Percentiles rank a stretch among this genome's conserved stretches.
phyloP scores from a whole-genome alignment of 2,888 invertebrate species.

The Parnassius glacialis region DNA sequence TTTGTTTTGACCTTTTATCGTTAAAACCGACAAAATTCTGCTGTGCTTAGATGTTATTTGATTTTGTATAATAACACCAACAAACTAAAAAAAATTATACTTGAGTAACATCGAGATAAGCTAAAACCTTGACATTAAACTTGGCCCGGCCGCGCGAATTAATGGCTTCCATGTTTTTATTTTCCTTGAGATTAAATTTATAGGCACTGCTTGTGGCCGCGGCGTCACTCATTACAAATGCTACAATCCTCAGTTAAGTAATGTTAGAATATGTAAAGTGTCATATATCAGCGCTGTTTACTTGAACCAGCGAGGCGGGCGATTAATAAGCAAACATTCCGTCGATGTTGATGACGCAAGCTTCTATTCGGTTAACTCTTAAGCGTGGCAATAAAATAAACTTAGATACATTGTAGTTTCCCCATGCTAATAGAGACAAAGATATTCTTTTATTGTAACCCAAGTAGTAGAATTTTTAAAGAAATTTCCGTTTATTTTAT shows the following conservation, averaged over 20 bases:
- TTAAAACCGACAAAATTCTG: slow-evolving; percentile 40
- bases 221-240: slow-evolving; percentile 76
- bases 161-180: slow-evolving; percentile 81
- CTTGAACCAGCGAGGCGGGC: slow-evolving; percentile 47
- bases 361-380: slow-evolving; percentile 37
- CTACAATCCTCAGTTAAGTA: slow-evolving; percentile 62
- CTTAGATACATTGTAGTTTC: slow-evolving; percentile 18
- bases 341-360: slow-evolving; percentile 51
- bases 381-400: slow-evolving; percentile 28
- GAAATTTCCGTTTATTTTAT: slow-evolving; percentile 23
- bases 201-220: slow-evolving; percentile 66
- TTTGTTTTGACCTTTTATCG: slow-evolving; percentile 24
- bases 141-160: slow-evolving; percentile 79
- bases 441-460: slow-evolving; percentile 10
- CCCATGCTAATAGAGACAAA: slow-evolving; percentile 21
- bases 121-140: slow-evolving; percentile 81
- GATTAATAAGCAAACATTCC: slow-evolving; percentile 62
- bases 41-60: slow-evolving; percentile 56
- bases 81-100: slow-evolving; percentile 68
- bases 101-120: slow-evolving; percentile 77
- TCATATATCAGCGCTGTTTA: slow-evolving; percentile 74
- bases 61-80: slow-evolving; percentile 66
- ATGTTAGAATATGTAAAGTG: slow-evolving; percentile 74
- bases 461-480: slow-evolving; percentile 24
- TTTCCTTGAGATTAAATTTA: slow-evolving; percentile 81